A percentile compares a stretch with the other conserved stretches of the same genome.
Evolutionary conservation across 2,797 vertebrate species (phyloP).

Genomic region (Coregonus ussuriensis): DNA sequence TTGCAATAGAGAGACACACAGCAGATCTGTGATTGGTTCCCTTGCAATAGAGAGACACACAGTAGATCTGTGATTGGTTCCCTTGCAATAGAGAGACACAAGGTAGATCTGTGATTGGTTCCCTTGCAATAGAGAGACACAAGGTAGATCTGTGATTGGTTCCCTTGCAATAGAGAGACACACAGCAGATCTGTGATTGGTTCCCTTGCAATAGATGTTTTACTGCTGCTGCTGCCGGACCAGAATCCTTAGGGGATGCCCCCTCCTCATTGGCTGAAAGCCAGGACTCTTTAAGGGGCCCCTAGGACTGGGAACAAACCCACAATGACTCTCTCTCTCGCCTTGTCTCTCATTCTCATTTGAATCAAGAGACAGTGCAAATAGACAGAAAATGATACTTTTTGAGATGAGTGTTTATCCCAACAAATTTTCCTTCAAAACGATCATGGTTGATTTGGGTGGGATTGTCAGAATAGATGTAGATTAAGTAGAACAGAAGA

Average conservation of each 20-base stretch:
- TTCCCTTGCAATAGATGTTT: slow-evolving; percentile 16
- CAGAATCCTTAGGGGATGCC: slow-evolving; percentile 37
- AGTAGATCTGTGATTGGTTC: no score
- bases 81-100: no score
- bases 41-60: no score
- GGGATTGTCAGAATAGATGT: not conserved
- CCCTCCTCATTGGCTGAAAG: slow-evolving; percentile 25
- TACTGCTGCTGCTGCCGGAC: slow-evolving; percentile 7
- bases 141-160: no score
- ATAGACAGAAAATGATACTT: not conserved
- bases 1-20: no score
- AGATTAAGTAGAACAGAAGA: not conserved
- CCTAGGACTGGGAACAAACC: slow-evolving; percentile 12
- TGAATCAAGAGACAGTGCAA: slow-evolving; percentile 3
- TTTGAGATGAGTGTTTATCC: not conserved
- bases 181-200: no score
- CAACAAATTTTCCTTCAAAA: not conserved
- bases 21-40: no score
- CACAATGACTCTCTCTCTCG: slow-evolving; percentile 23
- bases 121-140: no score
- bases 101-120: no score
- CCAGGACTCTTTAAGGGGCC: slow-evolving; percentile 40
- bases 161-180: no score
- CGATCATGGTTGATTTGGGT: not conserved
- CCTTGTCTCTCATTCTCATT: not conserved